Base-by-base conservation (phyloP, 2,113 vertebrate genomes). In the Benthochromis sp. region DNA sequence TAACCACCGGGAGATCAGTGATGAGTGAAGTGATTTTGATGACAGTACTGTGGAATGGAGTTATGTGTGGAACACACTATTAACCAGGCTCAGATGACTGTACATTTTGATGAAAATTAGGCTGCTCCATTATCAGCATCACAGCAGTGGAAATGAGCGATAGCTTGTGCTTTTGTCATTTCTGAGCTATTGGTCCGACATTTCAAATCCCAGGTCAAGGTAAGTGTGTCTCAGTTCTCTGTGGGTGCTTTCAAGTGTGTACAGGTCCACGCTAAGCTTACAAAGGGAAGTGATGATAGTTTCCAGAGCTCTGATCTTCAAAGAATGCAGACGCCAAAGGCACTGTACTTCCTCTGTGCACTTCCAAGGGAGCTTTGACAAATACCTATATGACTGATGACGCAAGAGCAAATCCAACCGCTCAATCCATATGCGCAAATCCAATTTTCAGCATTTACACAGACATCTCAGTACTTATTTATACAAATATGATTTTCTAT, bases 291-390 rank as follows among this genome's bases (percentile, higher is more conserved):
- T 16, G 55, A 53, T 81, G 84, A 92, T 82, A 21, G 14, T 84
- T 87, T 86, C 84, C 80, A 90, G 89, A 93, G 66, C 53, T 69
- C 76, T 7, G 82, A 66, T 47, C 84, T 91, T 87, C 45, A 83
- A 14, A 88, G 80, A 83, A 38, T 84, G 61, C 13, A 57, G 71
- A 85, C 17, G 50, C 87, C 82, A 54, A 63, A 79, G 52, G 69
- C 90, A 14, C 59, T 81, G 78, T 79, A 12, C 54, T 34, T 54
- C 16, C 53, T 61, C 80, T 76, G 7, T 43, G 50, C 52, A 17
- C 10, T 54, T 86, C 27, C 80, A 85, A 89, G 73, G 53, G 53
- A 85, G 83, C 82, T 79, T 71, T 91, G 57, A 82, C 78, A 78
- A 40, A 61, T 53, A 4, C 76, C 71, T 50, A 47, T 50, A 76